Conservation (phyloP, 1,140 invertebrate species). For the Leucophenga varia region DNA sequence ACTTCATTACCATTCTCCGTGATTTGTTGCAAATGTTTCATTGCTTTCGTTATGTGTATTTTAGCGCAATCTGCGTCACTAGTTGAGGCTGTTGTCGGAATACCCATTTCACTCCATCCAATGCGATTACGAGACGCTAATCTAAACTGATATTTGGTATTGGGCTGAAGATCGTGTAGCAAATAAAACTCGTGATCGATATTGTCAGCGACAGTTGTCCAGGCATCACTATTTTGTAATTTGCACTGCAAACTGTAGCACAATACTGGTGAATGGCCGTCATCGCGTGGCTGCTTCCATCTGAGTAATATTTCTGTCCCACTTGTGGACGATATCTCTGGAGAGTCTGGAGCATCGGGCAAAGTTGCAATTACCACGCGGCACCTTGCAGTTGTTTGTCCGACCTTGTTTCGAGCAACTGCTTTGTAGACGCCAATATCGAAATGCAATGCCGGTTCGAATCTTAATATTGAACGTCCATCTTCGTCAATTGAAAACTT, state of each 20-base stretch:
- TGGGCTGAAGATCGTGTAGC: constrained; percentile 73
- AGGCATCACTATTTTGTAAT: constrained; percentile 73
- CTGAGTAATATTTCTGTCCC: constrained; percentile 83
- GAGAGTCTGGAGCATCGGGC: constrained; percentile 83
- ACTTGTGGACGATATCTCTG: constrained; percentile 78
- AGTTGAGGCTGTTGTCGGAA: constrained; percentile 72
- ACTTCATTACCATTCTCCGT: constrained; percentile 78
- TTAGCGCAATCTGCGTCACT: constrained; percentile 67
- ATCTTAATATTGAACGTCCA: constrained; percentile 75
- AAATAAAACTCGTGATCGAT: constrained; percentile 94
- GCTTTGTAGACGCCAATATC: constrained; percentile 95
- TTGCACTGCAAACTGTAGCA: constrained; percentile 86
- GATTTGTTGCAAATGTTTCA: constrained; percentile 79
- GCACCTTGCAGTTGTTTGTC: constrained; percentile 73
- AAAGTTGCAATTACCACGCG: constrained; percentile 72
- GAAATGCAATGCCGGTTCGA: constrained; percentile 73
- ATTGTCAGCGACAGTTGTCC: constrained; percentile 83
- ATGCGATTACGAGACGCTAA: constrained; percentile 87
- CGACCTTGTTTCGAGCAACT: constrained; percentile 84
- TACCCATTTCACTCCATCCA: constrained; percentile 86
- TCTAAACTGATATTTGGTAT: constrained; percentile 84
- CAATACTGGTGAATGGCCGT: constrained; percentile 79
- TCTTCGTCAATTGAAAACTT: constrained; percentile 74
- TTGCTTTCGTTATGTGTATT: constrained; percentile 74
- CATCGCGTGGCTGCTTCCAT: constrained; percentile 84